Percentiles rank a stretch among this genome's conserved stretches.
phyloP scores from a whole-genome alignment of 2,888 invertebrate species.

The Torymus aiolomorphi region DNA sequence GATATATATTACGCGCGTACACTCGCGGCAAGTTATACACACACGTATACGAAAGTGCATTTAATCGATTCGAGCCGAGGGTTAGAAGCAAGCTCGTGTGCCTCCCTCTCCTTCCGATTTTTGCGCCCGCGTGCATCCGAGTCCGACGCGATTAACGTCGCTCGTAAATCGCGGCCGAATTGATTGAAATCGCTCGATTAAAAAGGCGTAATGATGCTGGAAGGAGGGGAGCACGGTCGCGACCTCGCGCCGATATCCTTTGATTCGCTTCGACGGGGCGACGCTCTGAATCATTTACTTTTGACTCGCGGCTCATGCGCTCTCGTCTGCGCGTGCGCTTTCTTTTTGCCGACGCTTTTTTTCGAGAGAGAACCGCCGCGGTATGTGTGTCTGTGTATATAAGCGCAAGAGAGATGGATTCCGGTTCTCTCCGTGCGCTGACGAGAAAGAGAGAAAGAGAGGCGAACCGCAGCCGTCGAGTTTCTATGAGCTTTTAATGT shows the following conservation, averaged over 20 bases:
- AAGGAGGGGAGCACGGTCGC: neutral
- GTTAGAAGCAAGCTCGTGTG: neutral
- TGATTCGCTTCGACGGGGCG: neutral
- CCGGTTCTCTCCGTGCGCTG: slow-evolving; percentile 7
- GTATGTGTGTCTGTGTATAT: too few relatives aligned
- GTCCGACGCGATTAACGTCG: slow-evolving; percentile 33
- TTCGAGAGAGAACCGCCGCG: neutral
- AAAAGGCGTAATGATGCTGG: slow-evolving; percentile 23
- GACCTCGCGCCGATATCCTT: too few relatives aligned
- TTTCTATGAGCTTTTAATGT: slow-evolving; percentile 33
- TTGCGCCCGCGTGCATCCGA: neutral
- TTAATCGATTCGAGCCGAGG: slow-evolving; percentile 40
- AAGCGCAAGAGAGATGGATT: neutral
- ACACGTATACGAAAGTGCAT: neutral
- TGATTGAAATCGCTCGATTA: slow-evolving; percentile 50
- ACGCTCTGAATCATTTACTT: slow-evolving; percentile 30
- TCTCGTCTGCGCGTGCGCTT: too few relatives aligned
- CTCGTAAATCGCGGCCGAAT: slow-evolving; percentile 46
- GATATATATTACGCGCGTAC: neutral
- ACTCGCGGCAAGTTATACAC: neutral
- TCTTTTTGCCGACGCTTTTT: too few relatives aligned
- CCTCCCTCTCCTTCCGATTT: too few relatives aligned
- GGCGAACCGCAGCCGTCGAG: slow-evolving; percentile 10
- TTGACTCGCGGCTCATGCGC: neutral
- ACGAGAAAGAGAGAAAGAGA: neutral